Percentiles rank a stretch among this genome's conserved stretches.
Conservation (phyloP, 2,113 vertebrate genomes). For the Trematocara stigmaticum region DNA sequence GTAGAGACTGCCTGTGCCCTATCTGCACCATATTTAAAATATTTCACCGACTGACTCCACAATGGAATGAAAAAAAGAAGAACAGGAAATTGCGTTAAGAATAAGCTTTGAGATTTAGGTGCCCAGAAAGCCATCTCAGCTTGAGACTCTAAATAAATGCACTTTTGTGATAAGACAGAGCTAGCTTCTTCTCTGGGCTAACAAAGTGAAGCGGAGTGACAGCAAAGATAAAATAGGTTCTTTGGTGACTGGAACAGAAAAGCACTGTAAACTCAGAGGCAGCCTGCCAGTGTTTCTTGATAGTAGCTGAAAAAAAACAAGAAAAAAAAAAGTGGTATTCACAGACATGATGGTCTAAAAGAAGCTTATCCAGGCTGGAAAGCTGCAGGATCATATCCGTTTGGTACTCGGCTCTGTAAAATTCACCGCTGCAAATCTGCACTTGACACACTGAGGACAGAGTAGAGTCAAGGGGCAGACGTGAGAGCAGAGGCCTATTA, state of each 20-base stretch:
- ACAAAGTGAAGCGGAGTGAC: constrained; percentile 53
- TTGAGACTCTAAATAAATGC: constrained; percentile 45
- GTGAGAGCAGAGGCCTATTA: constrained; percentile 11
- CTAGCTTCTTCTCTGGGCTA: constrained; percentile 29
- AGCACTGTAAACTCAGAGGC: constrained; percentile 49
- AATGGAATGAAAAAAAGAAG: not conserved
- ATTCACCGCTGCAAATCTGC: not conserved
- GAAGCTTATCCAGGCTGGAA: constrained; percentile 41
- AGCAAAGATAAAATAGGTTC: constrained; percentile 61
- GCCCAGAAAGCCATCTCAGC: constrained; percentile 26
- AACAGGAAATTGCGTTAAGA: constrained; percentile 1
- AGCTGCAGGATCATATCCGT: constrained; percentile 38
- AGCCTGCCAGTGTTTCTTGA: constrained; percentile 54
- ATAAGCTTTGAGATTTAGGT: constrained; percentile 30
- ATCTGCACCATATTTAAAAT: not conserved
- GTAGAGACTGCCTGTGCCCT: not conserved
- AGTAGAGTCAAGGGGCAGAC: not conserved
- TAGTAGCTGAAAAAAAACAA: constrained; percentile 15
- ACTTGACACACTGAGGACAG: not conserved
- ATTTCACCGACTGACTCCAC: not conserved
- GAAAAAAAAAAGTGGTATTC: constrained; percentile 33
- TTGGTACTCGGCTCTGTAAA: constrained; percentile 1
- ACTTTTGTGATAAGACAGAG: constrained; percentile 50
- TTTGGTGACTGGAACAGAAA: constrained; percentile 53
- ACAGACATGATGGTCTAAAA: constrained; percentile 13